Evolutionary conservation across 1,140 invertebrate genomes (phyloP).

Genomic region (Oscheius sp.): DNA sequence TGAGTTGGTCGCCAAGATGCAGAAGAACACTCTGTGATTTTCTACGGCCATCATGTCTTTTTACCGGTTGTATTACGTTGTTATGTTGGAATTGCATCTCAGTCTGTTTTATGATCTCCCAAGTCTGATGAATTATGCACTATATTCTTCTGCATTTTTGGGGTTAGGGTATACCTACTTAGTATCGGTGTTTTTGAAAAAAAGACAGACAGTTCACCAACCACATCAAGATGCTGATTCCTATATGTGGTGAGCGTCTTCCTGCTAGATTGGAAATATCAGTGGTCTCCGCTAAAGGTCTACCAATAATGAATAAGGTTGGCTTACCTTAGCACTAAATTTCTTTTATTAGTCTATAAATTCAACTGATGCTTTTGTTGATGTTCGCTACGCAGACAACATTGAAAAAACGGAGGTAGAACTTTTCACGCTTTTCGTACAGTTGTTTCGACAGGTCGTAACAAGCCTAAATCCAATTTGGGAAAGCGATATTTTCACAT

Average conservation of each 20-base stretch:
- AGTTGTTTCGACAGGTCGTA: background rate
- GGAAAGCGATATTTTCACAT: slow-evolving; percentile 23
- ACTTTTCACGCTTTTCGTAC: background rate
- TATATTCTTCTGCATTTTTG: too few relatives aligned
- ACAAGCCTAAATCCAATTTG: slow-evolving; percentile 30
- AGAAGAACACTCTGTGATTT: too few relatives aligned
- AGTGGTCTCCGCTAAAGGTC: slow-evolving; percentile 14
- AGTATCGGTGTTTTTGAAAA: too few relatives aligned
- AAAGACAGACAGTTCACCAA: too few relatives aligned
- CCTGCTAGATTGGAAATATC: slow-evolving; percentile 18
- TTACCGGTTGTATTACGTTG: too few relatives aligned
- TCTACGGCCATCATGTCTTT: too few relatives aligned
- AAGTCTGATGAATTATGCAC: too few relatives aligned
- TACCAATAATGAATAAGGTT: slow-evolving; percentile 36
- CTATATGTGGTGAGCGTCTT: slow-evolving; percentile 25
- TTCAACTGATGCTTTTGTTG: slow-evolving; percentile 30
- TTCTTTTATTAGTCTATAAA: slow-evolving; percentile 17
- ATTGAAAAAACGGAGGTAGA: slow-evolving; percentile 26
- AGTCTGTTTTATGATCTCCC: too few relatives aligned
- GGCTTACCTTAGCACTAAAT: background rate
- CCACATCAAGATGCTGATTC: too few relatives aligned
- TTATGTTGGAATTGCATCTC: too few relatives aligned
- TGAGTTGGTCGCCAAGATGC: too few relatives aligned
- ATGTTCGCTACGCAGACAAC: slow-evolving; percentile 18
- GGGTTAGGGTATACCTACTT: too few relatives aligned